Conservation (phyloP, 2,113 vertebrate genomes). For the Oryzias melastigma region DNA sequence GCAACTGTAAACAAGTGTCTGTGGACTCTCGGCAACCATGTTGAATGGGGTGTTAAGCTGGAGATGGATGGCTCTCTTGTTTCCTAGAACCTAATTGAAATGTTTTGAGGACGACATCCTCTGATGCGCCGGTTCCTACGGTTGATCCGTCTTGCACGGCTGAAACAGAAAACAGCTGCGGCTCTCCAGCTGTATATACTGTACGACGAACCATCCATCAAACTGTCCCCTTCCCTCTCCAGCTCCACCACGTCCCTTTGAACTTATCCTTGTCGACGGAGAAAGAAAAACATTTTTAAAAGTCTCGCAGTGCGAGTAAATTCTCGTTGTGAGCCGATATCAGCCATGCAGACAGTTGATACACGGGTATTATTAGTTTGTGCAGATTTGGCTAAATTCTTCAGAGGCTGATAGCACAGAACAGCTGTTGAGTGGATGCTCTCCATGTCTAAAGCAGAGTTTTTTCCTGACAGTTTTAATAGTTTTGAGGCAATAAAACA, state of each 20-base stretch:
- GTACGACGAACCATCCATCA: constrained; percentile 54
- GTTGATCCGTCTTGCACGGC: constrained; percentile 43
- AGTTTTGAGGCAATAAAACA: too few relatives aligned
- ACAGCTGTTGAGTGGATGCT: constrained; percentile 13
- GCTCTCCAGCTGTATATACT: constrained; percentile 54
- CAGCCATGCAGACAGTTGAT: constrained; percentile 30
- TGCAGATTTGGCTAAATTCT: constrained; percentile 23
- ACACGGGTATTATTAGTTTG: constrained; percentile 43
- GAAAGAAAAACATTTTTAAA: constrained; percentile 48
- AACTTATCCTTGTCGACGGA: constrained; percentile 27
- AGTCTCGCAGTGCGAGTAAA: constrained; percentile 29
- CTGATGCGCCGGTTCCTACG: constrained; percentile 52
- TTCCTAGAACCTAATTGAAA: constrained; percentile 39
- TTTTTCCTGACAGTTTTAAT: too few relatives aligned
- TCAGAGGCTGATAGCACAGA: constrained; percentile 12
- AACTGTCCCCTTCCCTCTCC: constrained; percentile 27
- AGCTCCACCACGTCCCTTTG: constrained; percentile 43
- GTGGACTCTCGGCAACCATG: constrained; percentile 68
- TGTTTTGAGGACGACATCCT: constrained; percentile 59
- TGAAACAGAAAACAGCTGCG: constrained; percentile 40
- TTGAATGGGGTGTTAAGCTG: constrained; percentile 60
- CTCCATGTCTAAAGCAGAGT: too few relatives aligned
- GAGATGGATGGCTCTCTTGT: constrained; percentile 11
- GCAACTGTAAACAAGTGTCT: constrained; percentile 65
- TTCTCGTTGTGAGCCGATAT: constrained; percentile 29